Conservation (phyloP, 2,888 invertebrate genomes). For the Ichneumon xanthorius region DNA sequence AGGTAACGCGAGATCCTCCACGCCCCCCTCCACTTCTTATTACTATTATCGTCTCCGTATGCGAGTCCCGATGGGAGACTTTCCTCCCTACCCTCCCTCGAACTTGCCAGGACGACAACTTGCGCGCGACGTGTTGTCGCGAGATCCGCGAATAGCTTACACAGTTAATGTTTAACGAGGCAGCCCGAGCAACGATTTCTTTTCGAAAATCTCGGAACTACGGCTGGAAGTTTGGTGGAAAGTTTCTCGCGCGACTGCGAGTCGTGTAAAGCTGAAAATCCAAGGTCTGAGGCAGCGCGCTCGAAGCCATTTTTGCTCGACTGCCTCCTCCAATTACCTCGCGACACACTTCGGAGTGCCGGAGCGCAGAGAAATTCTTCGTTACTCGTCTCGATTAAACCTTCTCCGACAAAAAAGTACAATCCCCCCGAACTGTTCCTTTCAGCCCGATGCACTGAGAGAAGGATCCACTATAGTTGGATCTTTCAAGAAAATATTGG, state of each 20-base stretch:
- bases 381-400: background rate
- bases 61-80: slow-evolving; percentile 26
- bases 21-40: slow-evolving; percentile 19
- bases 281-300: background rate
- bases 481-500: no score
- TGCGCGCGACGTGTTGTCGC: background rate
- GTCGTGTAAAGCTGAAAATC: background rate
- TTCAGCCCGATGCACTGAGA: background rate
- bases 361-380: no score
- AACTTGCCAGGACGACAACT: slow-evolving; percentile 1
- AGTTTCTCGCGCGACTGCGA: background rate
- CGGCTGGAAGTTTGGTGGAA: background rate
- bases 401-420: background rate
- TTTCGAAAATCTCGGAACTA: background rate
- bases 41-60: slow-evolving; percentile 25
- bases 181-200: background rate
- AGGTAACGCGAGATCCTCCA: background rate
- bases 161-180: background rate
- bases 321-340: background rate
- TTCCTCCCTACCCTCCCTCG: background rate
- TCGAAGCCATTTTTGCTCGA: background rate
- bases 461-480: no score
- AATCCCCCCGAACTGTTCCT: background rate
- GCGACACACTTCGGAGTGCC: background rate
- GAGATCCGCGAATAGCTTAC: background rate